A percentile compares a stretch with the other conserved stretches of the same genome.
These are phyloP conservation scores for Phytoseiulus persimilis DNA, from an alignment of 2,888 invertebrate species.

Conservation along the genomic window DNA sequence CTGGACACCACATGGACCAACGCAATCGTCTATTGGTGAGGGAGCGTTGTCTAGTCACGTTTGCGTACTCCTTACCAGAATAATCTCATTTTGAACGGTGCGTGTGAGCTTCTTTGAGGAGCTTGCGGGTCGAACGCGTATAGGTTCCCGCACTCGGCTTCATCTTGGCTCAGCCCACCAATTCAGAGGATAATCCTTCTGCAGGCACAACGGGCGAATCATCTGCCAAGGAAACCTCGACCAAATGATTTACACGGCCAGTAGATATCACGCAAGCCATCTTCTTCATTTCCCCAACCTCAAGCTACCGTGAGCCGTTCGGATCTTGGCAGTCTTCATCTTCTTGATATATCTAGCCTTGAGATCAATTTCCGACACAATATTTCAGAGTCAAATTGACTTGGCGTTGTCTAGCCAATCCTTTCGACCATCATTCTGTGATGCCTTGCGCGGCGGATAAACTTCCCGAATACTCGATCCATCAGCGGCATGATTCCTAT, in stretches of 20 bases:
- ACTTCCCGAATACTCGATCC: constrained; percentile 90
- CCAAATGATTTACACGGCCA: constrained; percentile 89
- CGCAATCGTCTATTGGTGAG: constrained; percentile 77
- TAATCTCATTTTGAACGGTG: too few relatives aligned
- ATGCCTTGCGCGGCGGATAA: constrained; percentile 92
- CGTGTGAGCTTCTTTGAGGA: too few relatives aligned
- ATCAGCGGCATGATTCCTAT: constrained; percentile 90
- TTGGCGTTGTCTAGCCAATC: constrained; percentile 85
- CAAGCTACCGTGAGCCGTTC: constrained; percentile 58
- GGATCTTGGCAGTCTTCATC: neutral
- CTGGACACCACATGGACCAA: constrained; percentile 95
- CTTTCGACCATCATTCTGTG: constrained; percentile 89
- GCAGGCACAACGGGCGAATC: constrained; percentile 52
- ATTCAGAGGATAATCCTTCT: neutral
- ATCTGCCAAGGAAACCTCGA: constrained; percentile 86
- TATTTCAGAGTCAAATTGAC: constrained; percentile 61
- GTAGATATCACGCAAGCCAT: constrained; percentile 96
- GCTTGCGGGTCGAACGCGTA: too few relatives aligned
- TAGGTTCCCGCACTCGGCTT: too few relatives aligned
- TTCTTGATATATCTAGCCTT: neutral
- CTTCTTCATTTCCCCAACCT: constrained; percentile 82
- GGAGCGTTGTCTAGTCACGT: neutral
- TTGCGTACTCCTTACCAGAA: too few relatives aligned
- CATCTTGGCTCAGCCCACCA: too few relatives aligned
- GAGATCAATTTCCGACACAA: neutral